These are phyloP conservation scores for Aphelocoma californica DNA, from an alignment of 2,797 vertebrate genomes.

Conservation along the genomic window DNA sequence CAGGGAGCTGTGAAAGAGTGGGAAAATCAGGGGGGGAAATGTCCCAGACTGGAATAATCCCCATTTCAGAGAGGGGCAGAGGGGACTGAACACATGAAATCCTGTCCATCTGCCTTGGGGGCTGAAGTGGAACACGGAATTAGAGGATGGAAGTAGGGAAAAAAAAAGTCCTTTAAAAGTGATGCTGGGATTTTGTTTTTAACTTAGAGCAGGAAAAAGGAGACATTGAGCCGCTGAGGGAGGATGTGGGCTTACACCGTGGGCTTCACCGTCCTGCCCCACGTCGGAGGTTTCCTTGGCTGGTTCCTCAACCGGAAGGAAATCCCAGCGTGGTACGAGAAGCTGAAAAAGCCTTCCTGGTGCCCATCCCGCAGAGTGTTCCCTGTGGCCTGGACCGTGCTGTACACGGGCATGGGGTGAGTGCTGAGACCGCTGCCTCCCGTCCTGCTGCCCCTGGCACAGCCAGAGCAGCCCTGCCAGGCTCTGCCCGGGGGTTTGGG, in stretches of 20 bases:
- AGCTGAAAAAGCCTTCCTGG: constrained; percentile 70
- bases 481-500: neutral
- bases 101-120: neutral
- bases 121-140: neutral
- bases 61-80: neutral
- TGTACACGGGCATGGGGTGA: constrained; percentile 75
- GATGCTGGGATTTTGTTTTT: neutral
- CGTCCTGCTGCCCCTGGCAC: neutral
- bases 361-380: constrained; percentile 64
- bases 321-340: constrained; percentile 63
- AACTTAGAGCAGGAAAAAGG: neutral
- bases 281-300: constrained; percentile 69
- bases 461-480: neutral
- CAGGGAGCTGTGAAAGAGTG: neutral
- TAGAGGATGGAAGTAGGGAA: neutral
- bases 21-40: neutral
- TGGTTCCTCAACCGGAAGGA: constrained; percentile 55
- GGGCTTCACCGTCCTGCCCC: constrained; percentile 71
- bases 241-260: constrained; percentile 67
- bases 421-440: neutral
- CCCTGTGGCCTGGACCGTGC: constrained; percentile 62
- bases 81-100: neutral
- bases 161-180: neutral
- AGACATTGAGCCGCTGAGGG: neutral
- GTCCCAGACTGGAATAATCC: neutral